phyloP scores from a whole-genome alignment of 2,797 vertebrate species.

The Rhabdomys pumilio region DNA sequence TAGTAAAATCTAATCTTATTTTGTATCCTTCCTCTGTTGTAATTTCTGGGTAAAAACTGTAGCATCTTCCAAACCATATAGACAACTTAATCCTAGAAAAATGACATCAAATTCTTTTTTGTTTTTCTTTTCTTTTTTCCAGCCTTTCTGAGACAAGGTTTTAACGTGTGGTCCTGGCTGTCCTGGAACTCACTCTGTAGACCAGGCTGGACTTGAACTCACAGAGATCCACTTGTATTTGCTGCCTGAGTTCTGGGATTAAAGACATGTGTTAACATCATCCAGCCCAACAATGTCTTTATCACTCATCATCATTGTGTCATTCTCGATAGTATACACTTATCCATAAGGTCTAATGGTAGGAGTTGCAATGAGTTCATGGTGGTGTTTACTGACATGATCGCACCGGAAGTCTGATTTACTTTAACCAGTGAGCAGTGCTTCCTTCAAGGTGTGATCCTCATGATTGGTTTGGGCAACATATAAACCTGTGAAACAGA shows the following conservation, averaged over 20 bases:
- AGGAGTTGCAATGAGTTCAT: background rate
- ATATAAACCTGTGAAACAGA: too few relatives aligned
- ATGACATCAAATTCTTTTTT: conserved; percentile 90
- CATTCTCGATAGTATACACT: conserved; percentile 94
- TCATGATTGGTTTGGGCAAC: too few relatives aligned
- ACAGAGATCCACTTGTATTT: background rate
- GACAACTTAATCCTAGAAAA: conserved; percentile 88
- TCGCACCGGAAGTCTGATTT: background rate
- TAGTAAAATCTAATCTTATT: conserved; percentile 96
- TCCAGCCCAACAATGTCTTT: conserved; percentile 87
- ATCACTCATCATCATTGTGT: conserved; percentile 96
- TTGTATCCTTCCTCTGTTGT: conserved; percentile 97
- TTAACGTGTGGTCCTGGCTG: background rate
- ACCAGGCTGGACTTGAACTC: background rate
- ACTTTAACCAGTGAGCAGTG: too few relatives aligned
- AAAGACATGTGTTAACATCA: background rate
- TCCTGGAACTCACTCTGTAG: too few relatives aligned
- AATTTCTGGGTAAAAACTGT: conserved; percentile 94
- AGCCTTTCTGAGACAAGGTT: background rate
- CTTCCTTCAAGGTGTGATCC: too few relatives aligned
- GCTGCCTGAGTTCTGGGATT: background rate
- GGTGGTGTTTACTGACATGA: background rate
- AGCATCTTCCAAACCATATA: conserved; percentile 95
- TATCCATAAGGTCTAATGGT: conserved; percentile 94
- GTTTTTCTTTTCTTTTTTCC: too few relatives aligned